phyloP scores from a whole-genome alignment of 2,113 vertebrate species.

The Chionomys nivalis region DNA sequence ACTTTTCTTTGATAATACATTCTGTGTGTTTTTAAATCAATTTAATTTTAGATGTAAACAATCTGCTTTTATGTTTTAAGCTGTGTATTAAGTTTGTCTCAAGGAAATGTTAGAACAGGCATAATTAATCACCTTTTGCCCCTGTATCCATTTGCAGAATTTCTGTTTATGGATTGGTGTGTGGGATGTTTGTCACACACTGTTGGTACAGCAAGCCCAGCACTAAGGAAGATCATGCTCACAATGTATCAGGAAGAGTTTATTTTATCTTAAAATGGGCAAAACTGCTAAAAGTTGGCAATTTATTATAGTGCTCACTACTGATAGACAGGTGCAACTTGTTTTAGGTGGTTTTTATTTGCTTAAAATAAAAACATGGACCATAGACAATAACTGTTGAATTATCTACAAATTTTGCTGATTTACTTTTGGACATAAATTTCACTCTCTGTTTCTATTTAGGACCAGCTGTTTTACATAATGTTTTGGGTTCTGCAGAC shows the following conservation, averaged over 20 bases:
- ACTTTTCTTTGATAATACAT: background rate
- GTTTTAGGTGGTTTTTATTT: background rate
- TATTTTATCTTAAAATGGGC: constrained; percentile 51
- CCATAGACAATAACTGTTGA: constrained; percentile 3
- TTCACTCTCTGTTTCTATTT: background rate
- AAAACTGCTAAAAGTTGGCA: constrained; percentile 53
- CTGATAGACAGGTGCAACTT: background rate
- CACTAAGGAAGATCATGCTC: constrained; percentile 73
- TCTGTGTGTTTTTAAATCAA: background rate
- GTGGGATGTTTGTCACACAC: constrained; percentile 10
- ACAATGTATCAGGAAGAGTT: constrained; percentile 32
- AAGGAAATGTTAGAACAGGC: background rate
- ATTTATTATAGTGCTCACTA: constrained; percentile 4
- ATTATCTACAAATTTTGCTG: background rate
- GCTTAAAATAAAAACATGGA: background rate
- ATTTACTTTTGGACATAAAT: constrained; percentile 40
- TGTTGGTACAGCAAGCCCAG: constrained; percentile 70
- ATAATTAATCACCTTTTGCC: constrained; percentile 55
- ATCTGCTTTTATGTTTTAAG: constrained; percentile 7
- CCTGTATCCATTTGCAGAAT: background rate
- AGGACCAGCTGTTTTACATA: background rate
- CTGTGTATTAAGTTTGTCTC: constrained; percentile 30
- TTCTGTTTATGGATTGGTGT: background rate
- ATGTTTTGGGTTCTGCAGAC: background rate
- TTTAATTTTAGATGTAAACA: constrained; percentile 10